Conservation (phyloP, 2,113 vertebrate species). For the Cavia porcellus region DNA sequence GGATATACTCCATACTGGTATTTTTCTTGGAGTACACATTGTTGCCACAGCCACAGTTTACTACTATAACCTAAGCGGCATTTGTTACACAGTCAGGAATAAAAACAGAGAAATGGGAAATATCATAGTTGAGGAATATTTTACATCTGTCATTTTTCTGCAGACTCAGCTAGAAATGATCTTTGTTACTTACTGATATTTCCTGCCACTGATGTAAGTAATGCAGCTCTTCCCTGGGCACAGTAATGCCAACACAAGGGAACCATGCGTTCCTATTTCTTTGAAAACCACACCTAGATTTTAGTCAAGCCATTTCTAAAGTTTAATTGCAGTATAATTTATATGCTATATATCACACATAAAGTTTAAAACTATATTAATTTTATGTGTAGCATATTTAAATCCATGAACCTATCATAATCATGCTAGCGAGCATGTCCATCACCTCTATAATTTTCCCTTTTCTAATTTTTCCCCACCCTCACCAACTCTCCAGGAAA, state of each 20-base stretch:
- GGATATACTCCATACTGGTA: not conserved
- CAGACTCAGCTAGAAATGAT: not conserved
- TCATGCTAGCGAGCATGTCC: not conserved
- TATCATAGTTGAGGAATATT: not conserved
- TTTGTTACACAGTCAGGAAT: not conserved
- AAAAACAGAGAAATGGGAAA: not conserved
- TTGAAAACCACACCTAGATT: not conserved
- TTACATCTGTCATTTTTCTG: not conserved
- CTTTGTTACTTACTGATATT: not conserved
- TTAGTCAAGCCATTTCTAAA: not conserved
- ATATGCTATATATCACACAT: not conserved
- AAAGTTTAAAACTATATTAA: not conserved
- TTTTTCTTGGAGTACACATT: not conserved
- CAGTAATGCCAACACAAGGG: not conserved
- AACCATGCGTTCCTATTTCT: not conserved
- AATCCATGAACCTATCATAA: not conserved
- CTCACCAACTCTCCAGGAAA: not conserved
- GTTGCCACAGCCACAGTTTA: not conserved
- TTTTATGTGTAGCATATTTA: not conserved
- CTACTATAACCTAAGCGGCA: not conserved
- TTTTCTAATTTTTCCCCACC: not conserved
- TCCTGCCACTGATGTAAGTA: too few species aligned
- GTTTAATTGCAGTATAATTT: not conserved
- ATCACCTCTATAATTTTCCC: fast-evolving
- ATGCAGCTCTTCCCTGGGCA: not conserved